A percentile compares a stretch with the other conserved stretches of the same genome.
These are phyloP conservation scores for Metopia argyrocephala DNA, from an alignment of 2,888 invertebrate species.

Conservation along the genomic window DNA sequence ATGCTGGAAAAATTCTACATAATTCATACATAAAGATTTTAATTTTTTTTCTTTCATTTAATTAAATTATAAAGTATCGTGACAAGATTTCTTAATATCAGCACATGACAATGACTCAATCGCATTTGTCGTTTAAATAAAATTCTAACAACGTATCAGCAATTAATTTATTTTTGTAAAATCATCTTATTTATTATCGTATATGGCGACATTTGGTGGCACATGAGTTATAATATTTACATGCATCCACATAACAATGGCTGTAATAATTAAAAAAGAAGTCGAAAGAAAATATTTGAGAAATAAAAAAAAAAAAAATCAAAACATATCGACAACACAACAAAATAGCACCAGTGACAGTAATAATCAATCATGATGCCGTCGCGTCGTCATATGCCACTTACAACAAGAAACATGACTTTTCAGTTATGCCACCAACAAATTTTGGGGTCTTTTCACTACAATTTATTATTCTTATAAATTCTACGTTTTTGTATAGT, in stretches of 20 bases:
- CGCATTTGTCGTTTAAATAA: constrained; percentile 7
- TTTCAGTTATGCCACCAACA: constrained; percentile 33
- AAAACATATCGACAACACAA: constrained; percentile 23
- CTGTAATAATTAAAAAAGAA: constrained; percentile 41
- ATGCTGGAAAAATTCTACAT: no score
- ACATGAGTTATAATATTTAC: constrained; percentile 27
- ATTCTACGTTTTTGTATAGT: constrained; percentile 22
- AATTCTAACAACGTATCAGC: constrained; percentile 5
- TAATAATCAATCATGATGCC: constrained; percentile 57
- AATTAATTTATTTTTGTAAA: constrained; percentile 36
- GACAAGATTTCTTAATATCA: background rate
- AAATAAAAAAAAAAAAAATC: background rate
- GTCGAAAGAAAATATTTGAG: background rate
- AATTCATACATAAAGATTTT: no score
- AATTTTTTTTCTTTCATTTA: no score
- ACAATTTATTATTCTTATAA: constrained; percentile 40
- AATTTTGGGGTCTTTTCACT: constrained; percentile 30
- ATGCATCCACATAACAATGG: constrained; percentile 42
- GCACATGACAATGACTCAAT: constrained; percentile 35
- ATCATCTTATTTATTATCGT: constrained; percentile 38
- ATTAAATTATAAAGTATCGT: no score
- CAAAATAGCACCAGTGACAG: constrained; percentile 61
- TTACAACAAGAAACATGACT: constrained; percentile 54
- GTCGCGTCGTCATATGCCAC: constrained; percentile 59
- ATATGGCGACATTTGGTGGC: constrained; percentile 63